A percentile compares a stretch with the other conserved stretches of the same genome.
These are phyloP conservation scores for Spisula solida DNA, from an alignment of 2,888 invertebrate genomes.

Conservation along the genomic window DNA sequence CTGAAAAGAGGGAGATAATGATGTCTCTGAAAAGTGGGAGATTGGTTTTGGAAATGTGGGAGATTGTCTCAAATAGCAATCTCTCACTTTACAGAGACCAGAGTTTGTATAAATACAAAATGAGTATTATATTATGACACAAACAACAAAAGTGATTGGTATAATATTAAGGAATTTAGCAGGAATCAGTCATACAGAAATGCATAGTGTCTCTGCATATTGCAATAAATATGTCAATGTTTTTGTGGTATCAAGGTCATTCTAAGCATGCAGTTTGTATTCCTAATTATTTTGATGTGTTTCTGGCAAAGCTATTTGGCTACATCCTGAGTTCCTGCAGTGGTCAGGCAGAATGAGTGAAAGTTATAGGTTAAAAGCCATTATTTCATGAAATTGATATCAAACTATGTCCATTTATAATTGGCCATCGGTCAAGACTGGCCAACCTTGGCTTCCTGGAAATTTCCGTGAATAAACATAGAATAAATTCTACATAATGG, in stretches of 20 bases:
- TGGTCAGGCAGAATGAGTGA: constrained; percentile 47
- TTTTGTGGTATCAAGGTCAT: background rate
- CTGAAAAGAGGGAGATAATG: too few relatives aligned
- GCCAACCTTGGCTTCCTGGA: constrained; percentile 54
- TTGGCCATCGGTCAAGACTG: constrained; percentile 55
- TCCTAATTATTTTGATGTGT: constrained; percentile 1
- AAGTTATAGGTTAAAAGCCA: constrained; percentile 62
- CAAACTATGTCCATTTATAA: constrained; percentile 45
- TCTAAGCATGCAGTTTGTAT: background rate
- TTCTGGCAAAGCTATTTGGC: constrained; percentile 8
- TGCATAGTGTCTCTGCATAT: background rate
- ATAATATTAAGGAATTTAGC: too few relatives aligned
- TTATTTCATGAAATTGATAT: constrained; percentile 62
- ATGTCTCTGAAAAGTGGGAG: too few relatives aligned
- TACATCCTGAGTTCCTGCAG: constrained; percentile 23
- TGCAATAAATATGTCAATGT: background rate
- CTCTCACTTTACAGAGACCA: too few relatives aligned
- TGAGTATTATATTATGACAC: too few relatives aligned
- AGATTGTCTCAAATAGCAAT: too few relatives aligned
- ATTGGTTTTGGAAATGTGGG: too few relatives aligned
- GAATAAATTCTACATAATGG: constrained; percentile 58
- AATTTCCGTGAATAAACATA: constrained; percentile 62
- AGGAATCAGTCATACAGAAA: background rate
- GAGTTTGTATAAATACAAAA: too few relatives aligned
- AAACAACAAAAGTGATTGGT: too few relatives aligned